Evolutionary conservation across 2,888 invertebrate species (phyloP), one percentile per base, ranked within the genome.

Genomic region (Acleris laterana): DNA sequence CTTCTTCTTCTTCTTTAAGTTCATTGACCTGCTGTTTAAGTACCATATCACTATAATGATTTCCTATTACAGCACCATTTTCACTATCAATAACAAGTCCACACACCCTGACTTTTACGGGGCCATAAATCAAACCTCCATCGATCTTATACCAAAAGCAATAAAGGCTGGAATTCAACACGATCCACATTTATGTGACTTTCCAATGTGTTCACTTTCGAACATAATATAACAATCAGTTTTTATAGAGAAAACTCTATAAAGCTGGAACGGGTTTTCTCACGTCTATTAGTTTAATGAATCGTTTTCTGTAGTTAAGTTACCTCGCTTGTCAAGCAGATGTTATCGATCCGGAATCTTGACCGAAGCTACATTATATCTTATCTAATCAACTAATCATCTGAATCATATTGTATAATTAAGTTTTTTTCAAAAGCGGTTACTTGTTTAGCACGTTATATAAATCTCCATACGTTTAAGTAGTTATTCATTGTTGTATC

Each of bases 161-260:
- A 46, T 57, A 57, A 22, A n/a, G 57, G 9, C 46, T 25, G 25
- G 25, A 44, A 42, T 55, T 55, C 22, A 17, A 46, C n/a, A 25
- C 5, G 11, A 16, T 25, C 13, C 9, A 9, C 28, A 53, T 28
- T 57, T 22, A 44, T 44, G 22, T 17, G 57, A 46, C 57, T 57
- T 57, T 57, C 57, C 57, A 57, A 57, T 46, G 57, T 22, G 22
- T 44, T 56, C 57, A 46, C 57, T 57, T 57, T 46, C 57, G 46
- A 57, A 57, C 46, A 56, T 56, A 42, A 19, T 56, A 46, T 46
- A 25, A 46, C 57, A 57, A 57, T 57, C 46, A 17, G 56, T 57
- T 46, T 56, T 57, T 57, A 46, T 57, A 22, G 25, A 46, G 46
- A 57, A 57, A 46, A 25, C 46, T 38, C n/a, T 44, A n/a, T 56